These are phyloP conservation scores for Siphamia tubifer DNA, from an alignment of 2,113 vertebrate genomes.

Conservation along the genomic window DNA sequence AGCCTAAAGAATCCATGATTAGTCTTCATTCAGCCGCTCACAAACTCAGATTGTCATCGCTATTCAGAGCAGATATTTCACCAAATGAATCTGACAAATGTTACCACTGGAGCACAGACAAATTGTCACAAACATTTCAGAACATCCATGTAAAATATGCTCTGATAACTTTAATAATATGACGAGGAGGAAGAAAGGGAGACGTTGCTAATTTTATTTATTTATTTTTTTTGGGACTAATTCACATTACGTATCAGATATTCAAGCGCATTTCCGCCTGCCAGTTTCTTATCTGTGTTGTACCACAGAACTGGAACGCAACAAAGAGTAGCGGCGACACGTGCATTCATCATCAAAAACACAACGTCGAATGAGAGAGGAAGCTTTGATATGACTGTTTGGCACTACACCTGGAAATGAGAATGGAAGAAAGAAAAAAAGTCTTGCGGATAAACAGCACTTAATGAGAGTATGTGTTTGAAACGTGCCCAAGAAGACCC, in stretches of 20 bases:
- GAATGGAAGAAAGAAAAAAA: background rate
- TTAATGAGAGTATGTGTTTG: conserved; percentile 11
- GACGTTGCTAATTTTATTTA: conserved; percentile 3
- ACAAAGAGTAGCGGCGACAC: conserved; percentile 48
- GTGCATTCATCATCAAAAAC: conserved; percentile 55
- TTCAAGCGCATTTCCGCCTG: conserved; percentile 28
- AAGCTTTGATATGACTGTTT: conserved; percentile 58
- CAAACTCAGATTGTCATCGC: background rate
- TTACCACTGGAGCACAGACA: background rate
- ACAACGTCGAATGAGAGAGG: conserved; percentile 35
- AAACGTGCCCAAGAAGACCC: background rate
- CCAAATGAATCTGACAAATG: background rate
- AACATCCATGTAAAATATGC: background rate
- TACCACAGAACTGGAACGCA: conserved; percentile 50
- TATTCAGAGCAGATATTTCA: background rate
- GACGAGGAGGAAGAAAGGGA: background rate
- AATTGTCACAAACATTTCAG: background rate
- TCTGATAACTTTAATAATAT: background rate
- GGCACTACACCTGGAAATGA: conserved; percentile 41
- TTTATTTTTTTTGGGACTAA: too few relatives aligned
- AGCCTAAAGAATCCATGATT: background rate
- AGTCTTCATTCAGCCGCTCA: background rate
- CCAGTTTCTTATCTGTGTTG: conserved; percentile 50
- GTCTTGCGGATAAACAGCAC: conserved; percentile 43
- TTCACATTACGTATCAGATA: conserved; percentile 8